Evolutionary conservation across 2,113 vertebrate genomes (phyloP).

Genomic region (Seriola aureovittata): DNA sequence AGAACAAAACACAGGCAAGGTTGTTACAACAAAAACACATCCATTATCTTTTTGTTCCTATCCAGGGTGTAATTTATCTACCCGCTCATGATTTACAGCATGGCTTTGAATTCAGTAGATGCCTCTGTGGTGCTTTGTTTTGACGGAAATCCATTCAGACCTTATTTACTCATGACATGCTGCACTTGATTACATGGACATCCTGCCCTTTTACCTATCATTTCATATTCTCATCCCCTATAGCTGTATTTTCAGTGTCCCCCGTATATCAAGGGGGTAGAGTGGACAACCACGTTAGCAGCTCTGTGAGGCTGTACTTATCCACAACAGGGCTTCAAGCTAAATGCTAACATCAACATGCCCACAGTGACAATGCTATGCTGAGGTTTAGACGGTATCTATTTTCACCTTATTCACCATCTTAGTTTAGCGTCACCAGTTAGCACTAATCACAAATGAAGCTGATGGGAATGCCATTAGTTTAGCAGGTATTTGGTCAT

Average conservation of each 20-base stretch:
- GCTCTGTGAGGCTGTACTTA: not conserved
- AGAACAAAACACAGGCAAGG: constrained; percentile 27
- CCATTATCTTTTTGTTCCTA: constrained; percentile 40
- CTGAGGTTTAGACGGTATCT: not conserved
- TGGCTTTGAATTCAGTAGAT: constrained; percentile 9
- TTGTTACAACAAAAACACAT: constrained; percentile 42
- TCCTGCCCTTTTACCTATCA: not conserved
- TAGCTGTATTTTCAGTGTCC: too few species aligned
- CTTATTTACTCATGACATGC: constrained; percentile 8
- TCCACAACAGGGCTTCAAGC: not conserved
- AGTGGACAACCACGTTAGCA: not conserved
- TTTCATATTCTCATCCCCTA: not conserved
- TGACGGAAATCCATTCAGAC: constrained; percentile 13
- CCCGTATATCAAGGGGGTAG: not conserved
- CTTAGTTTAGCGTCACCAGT: not conserved
- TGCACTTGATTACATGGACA: not conserved
- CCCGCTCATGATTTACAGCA: constrained; percentile 28
- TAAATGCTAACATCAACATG: too few species aligned
- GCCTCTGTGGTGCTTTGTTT: constrained; percentile 27
- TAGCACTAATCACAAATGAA: not conserved
- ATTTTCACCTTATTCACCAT: not conserved
- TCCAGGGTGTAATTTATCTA: constrained; percentile 25
- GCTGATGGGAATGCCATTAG: not conserved
- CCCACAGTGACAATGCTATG: too few species aligned
- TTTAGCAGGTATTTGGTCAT: not conserved